Evolutionary conservation across 2,797 vertebrate species (phyloP).

Genomic region (Sciurus carolinensis): DNA sequence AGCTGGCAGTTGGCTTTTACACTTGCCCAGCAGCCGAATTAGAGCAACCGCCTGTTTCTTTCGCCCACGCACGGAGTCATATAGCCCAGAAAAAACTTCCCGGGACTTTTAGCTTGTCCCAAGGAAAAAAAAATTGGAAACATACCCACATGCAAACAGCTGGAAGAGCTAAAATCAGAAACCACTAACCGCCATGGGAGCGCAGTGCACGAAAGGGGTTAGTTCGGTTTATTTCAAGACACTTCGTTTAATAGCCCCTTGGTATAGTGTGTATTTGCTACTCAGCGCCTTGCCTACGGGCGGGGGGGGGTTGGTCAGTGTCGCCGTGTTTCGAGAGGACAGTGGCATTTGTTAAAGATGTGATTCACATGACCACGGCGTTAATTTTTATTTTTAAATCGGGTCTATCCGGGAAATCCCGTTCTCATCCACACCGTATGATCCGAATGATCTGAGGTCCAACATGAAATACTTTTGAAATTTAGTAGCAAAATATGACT

Average conservation of each 20-base stretch:
- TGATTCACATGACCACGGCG: conserved; percentile 66
- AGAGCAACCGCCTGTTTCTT: conserved; percentile 89
- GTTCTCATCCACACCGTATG: conserved; percentile 1
- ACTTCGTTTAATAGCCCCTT: conserved; percentile 37
- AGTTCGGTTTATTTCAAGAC: conserved; percentile 84
- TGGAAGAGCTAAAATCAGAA: conserved; percentile 94
- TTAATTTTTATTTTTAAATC: conserved; percentile 84
- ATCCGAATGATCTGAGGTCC: conserved; percentile 8
- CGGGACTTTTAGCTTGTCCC: conserved; percentile 90
- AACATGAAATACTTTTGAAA: conserved; percentile 62
- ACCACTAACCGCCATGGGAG: conserved; percentile 88
- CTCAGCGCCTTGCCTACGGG: background rate
- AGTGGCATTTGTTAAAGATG: conserved; percentile 72
- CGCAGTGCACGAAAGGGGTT: conserved; percentile 72
- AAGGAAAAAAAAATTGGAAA: conserved; percentile 89
- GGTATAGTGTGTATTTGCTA: conserved; percentile 17
- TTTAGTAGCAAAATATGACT: conserved; percentile 20
- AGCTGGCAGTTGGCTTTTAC: conserved; percentile 88
- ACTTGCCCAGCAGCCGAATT: conserved; percentile 90
- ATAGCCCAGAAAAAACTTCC: conserved; percentile 91
- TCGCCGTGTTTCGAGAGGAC: conserved; percentile 33
- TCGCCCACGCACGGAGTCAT: conserved; percentile 90
- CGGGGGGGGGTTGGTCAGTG: background rate
- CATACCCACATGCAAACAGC: conserved; percentile 91
- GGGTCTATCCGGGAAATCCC: conserved; percentile 67